phyloP scores from a whole-genome alignment of 2,888 invertebrate genomes.

The Drosophila multiciliata region DNA sequence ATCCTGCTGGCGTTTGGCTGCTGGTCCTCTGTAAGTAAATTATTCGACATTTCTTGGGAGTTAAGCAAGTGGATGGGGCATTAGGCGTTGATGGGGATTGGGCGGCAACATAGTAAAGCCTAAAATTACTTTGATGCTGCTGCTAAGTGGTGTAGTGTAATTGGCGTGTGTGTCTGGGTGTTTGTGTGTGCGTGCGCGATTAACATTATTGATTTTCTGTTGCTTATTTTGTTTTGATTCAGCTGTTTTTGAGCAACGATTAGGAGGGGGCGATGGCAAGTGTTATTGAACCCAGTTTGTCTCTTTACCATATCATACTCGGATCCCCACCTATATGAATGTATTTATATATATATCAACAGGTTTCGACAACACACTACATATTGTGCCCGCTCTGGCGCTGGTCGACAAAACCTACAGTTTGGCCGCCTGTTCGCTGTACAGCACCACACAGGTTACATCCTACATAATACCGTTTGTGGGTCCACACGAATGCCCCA shows the following conservation, averaged over 20 bases:
- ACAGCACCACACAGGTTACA: slow-evolving; percentile 83
- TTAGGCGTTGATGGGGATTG: neutral
- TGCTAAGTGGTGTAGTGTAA: slow-evolving; percentile 14
- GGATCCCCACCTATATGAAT: neutral
- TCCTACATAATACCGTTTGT: slow-evolving; percentile 85
- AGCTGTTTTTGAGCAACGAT: neutral
- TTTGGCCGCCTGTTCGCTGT: slow-evolving; percentile 72
- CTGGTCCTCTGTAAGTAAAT: slow-evolving; percentile 84
- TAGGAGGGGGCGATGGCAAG: slow-evolving; percentile 11
- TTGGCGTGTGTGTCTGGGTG: slow-evolving; percentile 6
- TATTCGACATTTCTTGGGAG: slow-evolving; percentile 4
- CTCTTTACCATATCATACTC: slow-evolving; percentile 7
- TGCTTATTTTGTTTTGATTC: slow-evolving; percentile 69
- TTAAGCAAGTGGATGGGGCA: neutral
- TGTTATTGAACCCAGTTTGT: slow-evolving; percentile 48
- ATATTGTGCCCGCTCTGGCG: slow-evolving; percentile 84
- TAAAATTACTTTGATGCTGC: slow-evolving; percentile 59
- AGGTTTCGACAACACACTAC: slow-evolving; percentile 85
- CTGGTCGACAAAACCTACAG: slow-evolving; percentile 81
- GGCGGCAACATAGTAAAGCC: slow-evolving; percentile 36
- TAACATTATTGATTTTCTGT: slow-evolving; percentile 73
- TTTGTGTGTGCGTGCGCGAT: slow-evolving; percentile 40
- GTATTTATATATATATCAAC: slow-evolving; percentile 47
- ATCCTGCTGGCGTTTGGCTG: slow-evolving; percentile 89
- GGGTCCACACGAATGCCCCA: slow-evolving; percentile 85